phyloP scores from a whole-genome alignment of 1,140 invertebrate species.

The Holotrichia oblita region DNA sequence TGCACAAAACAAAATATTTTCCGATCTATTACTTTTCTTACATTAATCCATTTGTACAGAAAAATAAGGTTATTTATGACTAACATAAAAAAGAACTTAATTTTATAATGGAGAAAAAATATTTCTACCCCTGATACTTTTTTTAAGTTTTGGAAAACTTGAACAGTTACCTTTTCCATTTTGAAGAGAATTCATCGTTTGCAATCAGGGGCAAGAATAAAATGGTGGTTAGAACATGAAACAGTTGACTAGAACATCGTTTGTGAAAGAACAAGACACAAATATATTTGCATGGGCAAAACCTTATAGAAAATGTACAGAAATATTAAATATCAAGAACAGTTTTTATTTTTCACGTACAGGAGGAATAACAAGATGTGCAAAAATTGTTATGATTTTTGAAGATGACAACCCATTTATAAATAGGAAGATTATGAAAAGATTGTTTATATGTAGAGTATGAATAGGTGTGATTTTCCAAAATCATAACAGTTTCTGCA shows the following conservation, averaged over 20 bases:
- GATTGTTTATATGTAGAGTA: no score
- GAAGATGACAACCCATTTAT: background rate
- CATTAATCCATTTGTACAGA: constrained; percentile 29
- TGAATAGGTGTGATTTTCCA: no score
- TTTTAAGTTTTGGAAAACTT: background rate
- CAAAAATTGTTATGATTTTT: constrained; percentile 5
- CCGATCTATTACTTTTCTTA: constrained; percentile 18
- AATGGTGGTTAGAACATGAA: constrained; percentile 30
- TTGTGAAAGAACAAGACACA: constrained; percentile 30
- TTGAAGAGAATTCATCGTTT: background rate
- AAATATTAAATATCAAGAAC: constrained; percentile 36
- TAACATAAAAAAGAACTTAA: constrained; percentile 23
- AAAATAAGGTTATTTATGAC: constrained; percentile 36
- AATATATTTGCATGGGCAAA: constrained; percentile 19
- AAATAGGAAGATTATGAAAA: no score
- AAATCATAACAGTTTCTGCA: no score
- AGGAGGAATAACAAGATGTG: background rate
- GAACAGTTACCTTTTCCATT: background rate
- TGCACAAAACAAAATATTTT: constrained; percentile 20
- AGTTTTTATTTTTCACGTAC: constrained; percentile 24
- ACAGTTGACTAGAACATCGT: constrained; percentile 33
- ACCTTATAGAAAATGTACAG: constrained; percentile 34
- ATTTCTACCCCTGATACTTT: constrained; percentile 5
- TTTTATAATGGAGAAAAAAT: constrained; percentile 18
- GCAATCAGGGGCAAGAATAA: constrained; percentile 27